Evolutionary conservation across 2,797 vertebrate genomes (phyloP).

Genomic region (Pipistrellus pygmaeus): DNA sequence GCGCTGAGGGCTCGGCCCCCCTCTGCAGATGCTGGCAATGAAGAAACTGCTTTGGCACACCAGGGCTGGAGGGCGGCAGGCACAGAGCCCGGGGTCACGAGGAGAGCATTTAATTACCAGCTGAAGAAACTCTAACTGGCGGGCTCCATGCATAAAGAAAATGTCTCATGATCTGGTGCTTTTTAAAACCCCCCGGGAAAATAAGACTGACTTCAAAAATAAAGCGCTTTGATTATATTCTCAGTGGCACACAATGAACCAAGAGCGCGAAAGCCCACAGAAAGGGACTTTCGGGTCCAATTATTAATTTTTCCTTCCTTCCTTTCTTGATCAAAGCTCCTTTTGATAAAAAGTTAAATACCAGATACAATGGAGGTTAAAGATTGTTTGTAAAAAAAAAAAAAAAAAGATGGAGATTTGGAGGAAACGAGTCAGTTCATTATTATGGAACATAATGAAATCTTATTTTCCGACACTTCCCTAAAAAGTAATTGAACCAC

Average conservation of each 20-base stretch:
- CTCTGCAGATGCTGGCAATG: not conserved
- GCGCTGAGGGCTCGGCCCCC: not conserved
- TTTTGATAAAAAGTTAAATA: conserved; percentile 52
- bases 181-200: conserved; percentile 39
- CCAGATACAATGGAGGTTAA: not conserved
- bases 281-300: conserved; percentile 3
- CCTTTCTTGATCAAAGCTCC: conserved; percentile 23
- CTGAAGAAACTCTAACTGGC: conserved; percentile 51
- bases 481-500: not conserved
- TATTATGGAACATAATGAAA: conserved; percentile 7
- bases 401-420: not conserved
- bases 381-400: conserved; percentile 8
- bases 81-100: not conserved
- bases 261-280: not conserved
- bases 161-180: conserved; percentile 34
- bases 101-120: conserved; percentile 50
- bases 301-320: not conserved
- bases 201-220: conserved; percentile 25
- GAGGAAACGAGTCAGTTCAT: conserved; percentile 32
- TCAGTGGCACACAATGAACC: not conserved
- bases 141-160: conserved; percentile 14
- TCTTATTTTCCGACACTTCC: not conserved
- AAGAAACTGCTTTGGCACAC: conserved; percentile 1
- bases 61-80: not conserved
- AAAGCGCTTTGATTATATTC: conserved; percentile 45